Evolutionary conservation across 2,113 vertebrate species (phyloP).

Genomic region (Pampusana beccarii): DNA sequence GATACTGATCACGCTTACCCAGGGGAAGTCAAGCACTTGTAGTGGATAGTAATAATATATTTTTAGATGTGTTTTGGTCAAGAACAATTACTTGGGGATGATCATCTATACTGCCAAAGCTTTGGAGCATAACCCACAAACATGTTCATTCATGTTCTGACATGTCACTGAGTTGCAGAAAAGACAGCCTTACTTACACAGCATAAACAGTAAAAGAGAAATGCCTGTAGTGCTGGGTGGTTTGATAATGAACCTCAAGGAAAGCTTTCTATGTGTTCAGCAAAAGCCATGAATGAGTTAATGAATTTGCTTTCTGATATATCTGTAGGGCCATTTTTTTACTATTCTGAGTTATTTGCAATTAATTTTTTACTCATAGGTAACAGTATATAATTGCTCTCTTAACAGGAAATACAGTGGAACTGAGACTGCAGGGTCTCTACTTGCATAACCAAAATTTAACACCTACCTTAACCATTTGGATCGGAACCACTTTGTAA

Average conservation of each 20-base stretch:
- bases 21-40: background rate
- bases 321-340: background rate
- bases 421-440: background rate
- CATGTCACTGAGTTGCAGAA: background rate
- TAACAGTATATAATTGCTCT: background rate
- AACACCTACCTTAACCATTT: slow-evolving; percentile 92
- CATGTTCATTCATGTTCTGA: background rate
- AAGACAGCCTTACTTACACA: background rate
- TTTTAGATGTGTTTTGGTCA: background rate
- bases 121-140: background rate
- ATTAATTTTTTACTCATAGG: background rate
- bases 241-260: background rate
- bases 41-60: background rate
- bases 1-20: background rate
- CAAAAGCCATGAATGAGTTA: background rate
- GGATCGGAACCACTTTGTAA: slow-evolving; percentile 89
- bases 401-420: background rate
- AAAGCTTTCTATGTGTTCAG: too few species aligned
- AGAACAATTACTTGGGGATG: background rate
- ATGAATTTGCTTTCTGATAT: background rate
- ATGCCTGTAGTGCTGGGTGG: background rate
- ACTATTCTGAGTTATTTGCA: background rate
- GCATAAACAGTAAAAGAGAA: background rate
- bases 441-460: background rate
- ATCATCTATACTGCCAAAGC: background rate